These are phyloP conservation scores for Hiodon tergisus DNA, from an alignment of 2,113 vertebrate genomes.

Conservation along the genomic window DNA sequence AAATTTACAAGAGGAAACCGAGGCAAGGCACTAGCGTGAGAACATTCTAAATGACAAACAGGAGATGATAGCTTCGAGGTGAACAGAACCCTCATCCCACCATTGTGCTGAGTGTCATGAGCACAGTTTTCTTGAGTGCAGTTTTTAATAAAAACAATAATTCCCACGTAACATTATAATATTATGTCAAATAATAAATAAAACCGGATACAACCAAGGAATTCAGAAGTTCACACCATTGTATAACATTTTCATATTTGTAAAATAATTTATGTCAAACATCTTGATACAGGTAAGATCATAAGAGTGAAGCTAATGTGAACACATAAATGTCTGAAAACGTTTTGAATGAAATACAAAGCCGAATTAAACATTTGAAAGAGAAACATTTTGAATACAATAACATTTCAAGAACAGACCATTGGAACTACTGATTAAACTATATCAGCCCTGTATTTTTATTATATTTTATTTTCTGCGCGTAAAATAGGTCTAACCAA, in stretches of 20 bases:
- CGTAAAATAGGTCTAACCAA: too few relatives aligned
- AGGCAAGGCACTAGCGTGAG: too few relatives aligned
- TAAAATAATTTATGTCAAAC: constrained; percentile 37
- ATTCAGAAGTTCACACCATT: not conserved
- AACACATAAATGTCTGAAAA: not conserved
- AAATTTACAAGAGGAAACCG: too few relatives aligned
- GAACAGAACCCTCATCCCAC: too few relatives aligned
- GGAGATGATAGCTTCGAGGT: not conserved
- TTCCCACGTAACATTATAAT: not conserved
- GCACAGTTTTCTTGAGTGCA: not conserved
- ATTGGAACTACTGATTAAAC: not conserved
- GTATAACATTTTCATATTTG: constrained; percentile 10
- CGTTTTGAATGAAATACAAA: not conserved
- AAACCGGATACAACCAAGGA: too few relatives aligned
- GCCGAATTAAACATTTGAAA: not conserved
- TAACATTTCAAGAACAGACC: not conserved
- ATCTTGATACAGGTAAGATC: constrained; percentile 12
- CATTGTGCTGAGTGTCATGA: too few relatives aligned
- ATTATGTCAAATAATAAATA: constrained; percentile 1
- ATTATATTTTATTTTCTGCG: too few relatives aligned
- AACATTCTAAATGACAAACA: too few relatives aligned
- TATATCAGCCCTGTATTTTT: too few relatives aligned
- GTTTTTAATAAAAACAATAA: not conserved
- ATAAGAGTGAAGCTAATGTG: not conserved
- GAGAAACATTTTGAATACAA: not conserved